A percentile compares a stretch with the other conserved stretches of the same genome.
phyloP scores from a whole-genome alignment of 92 coral and sea anemone species.

The Bergia puertoricense region DNA sequence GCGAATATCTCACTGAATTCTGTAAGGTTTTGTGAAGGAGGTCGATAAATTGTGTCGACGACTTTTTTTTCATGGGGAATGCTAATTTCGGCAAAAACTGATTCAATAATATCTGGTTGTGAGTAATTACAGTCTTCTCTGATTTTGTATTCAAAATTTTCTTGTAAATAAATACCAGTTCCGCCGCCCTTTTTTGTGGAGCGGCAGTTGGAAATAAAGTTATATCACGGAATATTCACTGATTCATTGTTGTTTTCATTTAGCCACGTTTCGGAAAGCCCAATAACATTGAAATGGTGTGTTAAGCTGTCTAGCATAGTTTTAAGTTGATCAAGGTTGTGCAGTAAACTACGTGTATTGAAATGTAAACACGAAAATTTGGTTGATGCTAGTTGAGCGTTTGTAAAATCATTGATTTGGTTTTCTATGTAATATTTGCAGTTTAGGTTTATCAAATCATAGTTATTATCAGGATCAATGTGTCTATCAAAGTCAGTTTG shows the following conservation, averaged over 20 bases:
- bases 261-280: constrained; percentile 36
- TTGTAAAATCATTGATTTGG: constrained; percentile 10
- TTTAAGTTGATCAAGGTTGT: constrained; percentile 21
- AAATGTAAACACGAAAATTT: constrained; percentile 38
- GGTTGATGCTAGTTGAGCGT: not conserved
- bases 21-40: constrained; percentile 35
- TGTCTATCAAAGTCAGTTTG: too few species aligned
- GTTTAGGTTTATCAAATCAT: too few species aligned
- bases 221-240: constrained; percentile 12
- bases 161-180: constrained; percentile 41
- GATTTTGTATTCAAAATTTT: constrained; percentile 32
- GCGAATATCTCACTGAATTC: constrained; percentile 25
- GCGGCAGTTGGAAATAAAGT: constrained; percentile 7
- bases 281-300: constrained; percentile 20
- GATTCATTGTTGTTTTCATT: constrained; percentile 12
- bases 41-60: constrained; percentile 40
- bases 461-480: too few species aligned
- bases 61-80: constrained; percentile 37
- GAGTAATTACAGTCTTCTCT: constrained; percentile 23
- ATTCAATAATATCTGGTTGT: constrained; percentile 19
- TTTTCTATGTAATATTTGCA: not conserved
- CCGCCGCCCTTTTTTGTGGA: constrained; percentile 31
- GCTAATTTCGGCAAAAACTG: constrained; percentile 37
- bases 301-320: not conserved
- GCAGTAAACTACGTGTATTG: constrained; percentile 28